These are phyloP conservation scores for Hydriomena furcata DNA, from an alignment of 2,888 invertebrate genomes.

Conservation along the genomic window DNA sequence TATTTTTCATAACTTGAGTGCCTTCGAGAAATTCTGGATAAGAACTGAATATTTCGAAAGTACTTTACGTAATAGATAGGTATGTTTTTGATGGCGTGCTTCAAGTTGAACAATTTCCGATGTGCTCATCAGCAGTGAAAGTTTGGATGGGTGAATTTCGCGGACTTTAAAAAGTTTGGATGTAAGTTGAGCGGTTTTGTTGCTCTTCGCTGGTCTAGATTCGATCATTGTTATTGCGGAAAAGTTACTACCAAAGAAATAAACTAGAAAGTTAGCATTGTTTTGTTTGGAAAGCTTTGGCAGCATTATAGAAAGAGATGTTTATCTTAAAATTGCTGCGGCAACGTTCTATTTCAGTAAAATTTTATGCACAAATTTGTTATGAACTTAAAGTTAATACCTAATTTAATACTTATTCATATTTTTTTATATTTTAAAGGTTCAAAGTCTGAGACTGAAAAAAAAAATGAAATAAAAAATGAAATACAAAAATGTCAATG, in stretches of 20 bases:
- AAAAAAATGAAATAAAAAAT: too few relatives aligned
- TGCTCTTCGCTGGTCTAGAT: constrained; percentile 7
- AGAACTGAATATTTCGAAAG: constrained; percentile 17
- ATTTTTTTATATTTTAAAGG: too few relatives aligned
- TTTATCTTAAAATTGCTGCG: too few relatives aligned
- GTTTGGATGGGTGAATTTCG: constrained; percentile 29
- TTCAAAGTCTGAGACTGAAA: too few relatives aligned
- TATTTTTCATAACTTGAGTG: constrained; percentile 44
- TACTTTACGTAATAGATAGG: background rate
- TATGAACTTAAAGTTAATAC: too few relatives aligned
- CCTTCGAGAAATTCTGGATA: constrained; percentile 14
- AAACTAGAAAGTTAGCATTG: background rate
- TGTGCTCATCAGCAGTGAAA: constrained; percentile 28
- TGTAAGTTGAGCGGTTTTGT: constrained; percentile 20
- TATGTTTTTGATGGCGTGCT: constrained; percentile 39
- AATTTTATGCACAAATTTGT: too few relatives aligned
- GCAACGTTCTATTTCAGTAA: too few relatives aligned
- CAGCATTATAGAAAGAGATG: too few relatives aligned
- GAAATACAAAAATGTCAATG: too few relatives aligned
- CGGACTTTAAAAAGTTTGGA: constrained; percentile 24
- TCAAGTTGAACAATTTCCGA: constrained; percentile 25
- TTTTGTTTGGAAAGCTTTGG: background rate
- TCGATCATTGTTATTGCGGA: constrained; percentile 10
- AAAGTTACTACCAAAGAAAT: background rate
- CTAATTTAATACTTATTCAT: too few relatives aligned